Conservation (phyloP, 1,140 invertebrate genomes). For the Aphidius gifuensis region DNA sequence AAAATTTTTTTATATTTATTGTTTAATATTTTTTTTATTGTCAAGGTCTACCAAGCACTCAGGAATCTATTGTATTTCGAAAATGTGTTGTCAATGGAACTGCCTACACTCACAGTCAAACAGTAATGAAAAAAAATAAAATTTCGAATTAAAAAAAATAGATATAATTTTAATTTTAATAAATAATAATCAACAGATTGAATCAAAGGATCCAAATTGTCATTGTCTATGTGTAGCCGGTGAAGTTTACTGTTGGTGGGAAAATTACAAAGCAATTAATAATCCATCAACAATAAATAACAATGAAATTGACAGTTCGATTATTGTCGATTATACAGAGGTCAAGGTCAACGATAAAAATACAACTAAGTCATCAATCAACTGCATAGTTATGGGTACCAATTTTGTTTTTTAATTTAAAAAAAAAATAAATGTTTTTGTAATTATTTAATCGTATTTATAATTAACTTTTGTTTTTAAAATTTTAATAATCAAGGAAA, state of each 20-base stretch:
- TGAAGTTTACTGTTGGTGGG: conserved; percentile 8
- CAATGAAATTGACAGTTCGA: neutral
- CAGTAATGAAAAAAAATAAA: neutral
- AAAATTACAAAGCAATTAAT: conserved; percentile 6
- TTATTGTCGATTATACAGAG: conserved; percentile 2
- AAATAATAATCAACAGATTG: neutral
- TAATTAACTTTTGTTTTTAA: neutral
- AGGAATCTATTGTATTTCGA: neutral
- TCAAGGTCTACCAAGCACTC: no score
- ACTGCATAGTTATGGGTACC: conserved; percentile 3
- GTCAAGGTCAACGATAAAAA: conserved; percentile 5
- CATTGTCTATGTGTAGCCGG: conserved; percentile 7
- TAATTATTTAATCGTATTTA: no score
- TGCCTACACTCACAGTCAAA: neutral
- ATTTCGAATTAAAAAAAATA: neutral
- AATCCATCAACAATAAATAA: neutral
- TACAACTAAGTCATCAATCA: neutral
- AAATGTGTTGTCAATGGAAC: conserved; percentile 8
- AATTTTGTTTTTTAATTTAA: neutral
- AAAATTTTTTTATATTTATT: no score
- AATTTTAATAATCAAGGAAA: neutral
- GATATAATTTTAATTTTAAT: neutral
- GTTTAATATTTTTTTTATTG: no score
- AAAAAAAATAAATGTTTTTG: no score
- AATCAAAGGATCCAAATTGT: conserved; percentile 4